A percentile compares a stretch with the other conserved stretches of the same genome.
Conservation (phyloP, 2,888 invertebrate genomes). For the Corythucha ciliata region DNA sequence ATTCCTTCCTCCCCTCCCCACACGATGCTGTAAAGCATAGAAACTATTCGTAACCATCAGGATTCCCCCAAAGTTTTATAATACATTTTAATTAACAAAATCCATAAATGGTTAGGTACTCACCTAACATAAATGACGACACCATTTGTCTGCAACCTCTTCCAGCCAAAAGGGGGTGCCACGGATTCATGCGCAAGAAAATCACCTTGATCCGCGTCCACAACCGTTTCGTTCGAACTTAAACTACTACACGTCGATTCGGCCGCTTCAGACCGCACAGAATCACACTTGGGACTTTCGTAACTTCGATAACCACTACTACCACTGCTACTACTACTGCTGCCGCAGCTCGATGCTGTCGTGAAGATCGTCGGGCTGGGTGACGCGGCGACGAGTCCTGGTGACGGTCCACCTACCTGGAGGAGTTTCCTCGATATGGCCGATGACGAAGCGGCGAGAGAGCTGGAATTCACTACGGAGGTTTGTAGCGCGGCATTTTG, state of each 20-base stretch:
- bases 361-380: too few relatives aligned
- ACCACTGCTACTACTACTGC: too few relatives aligned
- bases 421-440: neutral
- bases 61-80: too few relatives aligned
- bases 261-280: constrained; percentile 49
- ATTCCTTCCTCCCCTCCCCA: too few relatives aligned
- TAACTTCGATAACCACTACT: constrained; percentile 10
- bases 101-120: too few relatives aligned
- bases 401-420: constrained; percentile 4
- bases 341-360: too few relatives aligned
- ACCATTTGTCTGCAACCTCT: constrained; percentile 59
- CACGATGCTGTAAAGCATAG: too few relatives aligned
- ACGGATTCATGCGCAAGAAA: constrained; percentile 38
- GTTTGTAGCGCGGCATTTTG: constrained; percentile 23
- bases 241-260: constrained; percentile 46
- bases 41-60: too few relatives aligned
- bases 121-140: constrained; percentile 70
- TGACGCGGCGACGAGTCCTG: constrained; percentile 4
- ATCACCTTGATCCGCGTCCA: neutral
- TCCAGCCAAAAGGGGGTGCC: constrained; percentile 68
- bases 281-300: constrained; percentile 38
- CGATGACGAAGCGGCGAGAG: neutral
- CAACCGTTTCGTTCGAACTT: constrained; percentile 28
- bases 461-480: constrained; percentile 18
- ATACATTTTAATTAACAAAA: too few relatives aligned